Evolutionary conservation across 2,113 vertebrate genomes (phyloP), one percentile per base, ranked within the genome.

Genomic region (Pelodiscus sinensis): DNA sequence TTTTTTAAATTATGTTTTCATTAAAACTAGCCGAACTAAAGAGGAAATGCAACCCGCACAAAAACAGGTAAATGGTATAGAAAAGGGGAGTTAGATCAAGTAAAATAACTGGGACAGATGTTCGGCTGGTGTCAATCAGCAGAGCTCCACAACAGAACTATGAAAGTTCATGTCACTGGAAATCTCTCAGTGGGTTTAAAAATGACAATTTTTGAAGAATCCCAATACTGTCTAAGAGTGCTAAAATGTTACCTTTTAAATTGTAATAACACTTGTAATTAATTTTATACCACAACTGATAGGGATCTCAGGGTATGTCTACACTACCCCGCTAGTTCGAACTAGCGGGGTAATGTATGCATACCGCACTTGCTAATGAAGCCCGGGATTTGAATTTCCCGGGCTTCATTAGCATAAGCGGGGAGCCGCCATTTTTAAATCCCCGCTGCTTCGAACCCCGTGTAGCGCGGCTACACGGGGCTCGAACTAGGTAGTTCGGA

Each of bases 61-160:
- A 16, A 15, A 55, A 93, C 55, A 52, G 68, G 2, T 79, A 25
- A 88, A 81, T 38, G 81, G n/a, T 10, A 92, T 84, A 80, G 22
- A 31, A 55, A 90, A 85, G 8, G 8, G 31, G 92, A 94, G 15
- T 85, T 25, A 89, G 56, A 73, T 68, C 25, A 14, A 3, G 54
- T 11, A 92, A 94, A 92, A 81, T 81, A 92, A 92, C 38, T 21
- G 78, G 75, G 82, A 82, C 5, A 94, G 68, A 89, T 68, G 57
- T 91, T 62, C n/a, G 68, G 31, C 24, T 82, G 60, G 27, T 92
- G 58, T 81, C 54, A 90, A 38, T 68, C 90, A 95, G 6, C 29
- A 79, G 75, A 95, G 78, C 78, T 84, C 75, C 79, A 93, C 94
- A 95, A 90, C 24, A 96, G 38, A 94, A 86, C 75, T 68, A 75